These are phyloP conservation scores for Calameuta filiformis DNA, from an alignment of 2,888 invertebrate genomes.

Conservation along the genomic window DNA sequence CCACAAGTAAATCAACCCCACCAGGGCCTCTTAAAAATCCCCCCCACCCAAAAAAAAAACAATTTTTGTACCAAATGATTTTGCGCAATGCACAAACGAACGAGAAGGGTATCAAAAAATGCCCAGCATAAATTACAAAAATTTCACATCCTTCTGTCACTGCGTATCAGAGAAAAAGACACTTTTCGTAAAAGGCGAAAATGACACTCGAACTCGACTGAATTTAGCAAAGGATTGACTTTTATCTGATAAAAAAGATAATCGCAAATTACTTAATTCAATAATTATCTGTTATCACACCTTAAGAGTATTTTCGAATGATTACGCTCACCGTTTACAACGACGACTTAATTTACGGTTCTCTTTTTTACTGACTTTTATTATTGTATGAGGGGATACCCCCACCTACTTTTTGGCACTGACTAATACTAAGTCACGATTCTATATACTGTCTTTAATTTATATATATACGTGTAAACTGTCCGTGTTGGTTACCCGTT, in stretches of 20 bases:
- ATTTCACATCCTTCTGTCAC: neutral
- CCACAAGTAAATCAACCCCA: neutral
- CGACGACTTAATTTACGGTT: neutral
- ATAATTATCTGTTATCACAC: neutral
- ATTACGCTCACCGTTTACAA: neutral
- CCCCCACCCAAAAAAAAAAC: neutral
- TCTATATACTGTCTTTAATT: neutral
- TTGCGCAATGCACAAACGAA: conserved; percentile 33
- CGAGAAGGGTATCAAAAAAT: neutral
- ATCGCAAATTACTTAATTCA: neutral
- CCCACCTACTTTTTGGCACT: conserved; percentile 30
- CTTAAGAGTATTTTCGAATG: neutral
- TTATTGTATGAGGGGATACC: neutral
- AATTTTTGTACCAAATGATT: conserved; percentile 12
- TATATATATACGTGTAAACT: neutral
- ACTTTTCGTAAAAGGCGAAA: too few relatives aligned
- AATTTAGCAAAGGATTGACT: neutral
- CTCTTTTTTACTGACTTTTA: neutral
- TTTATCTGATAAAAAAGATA: neutral
- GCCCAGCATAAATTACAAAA: neutral
- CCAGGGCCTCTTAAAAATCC: neutral
- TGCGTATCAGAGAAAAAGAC: neutral
- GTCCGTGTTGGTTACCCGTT: neutral
- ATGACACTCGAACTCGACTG: too few relatives aligned
- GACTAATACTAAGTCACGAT: conserved; percentile 31